A percentile compares a stretch with the other conserved stretches of the same genome.
phyloP scores from a whole-genome alignment of 2,113 vertebrate species.

The Apteryx owenii region DNA sequence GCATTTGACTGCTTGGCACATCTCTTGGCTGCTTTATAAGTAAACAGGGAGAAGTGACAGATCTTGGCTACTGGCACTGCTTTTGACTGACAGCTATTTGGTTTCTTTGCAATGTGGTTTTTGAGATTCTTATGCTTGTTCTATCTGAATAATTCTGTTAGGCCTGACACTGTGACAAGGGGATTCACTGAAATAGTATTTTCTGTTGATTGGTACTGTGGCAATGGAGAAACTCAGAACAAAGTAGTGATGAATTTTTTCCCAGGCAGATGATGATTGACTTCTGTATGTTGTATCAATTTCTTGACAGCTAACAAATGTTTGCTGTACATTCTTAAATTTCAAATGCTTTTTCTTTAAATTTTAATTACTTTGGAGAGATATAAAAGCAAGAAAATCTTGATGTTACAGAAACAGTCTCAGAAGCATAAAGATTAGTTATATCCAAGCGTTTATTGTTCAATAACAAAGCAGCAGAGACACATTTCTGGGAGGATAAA shows the following conservation, averaged over 20 bases:
- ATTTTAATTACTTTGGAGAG: not conserved
- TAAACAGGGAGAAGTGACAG: not conserved
- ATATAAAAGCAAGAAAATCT: not conserved
- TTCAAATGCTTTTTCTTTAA: not conserved
- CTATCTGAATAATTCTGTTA: not conserved
- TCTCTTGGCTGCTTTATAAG: not conserved
- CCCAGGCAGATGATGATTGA: not conserved
- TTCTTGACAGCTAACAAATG: not conserved
- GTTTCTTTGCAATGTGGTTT: not conserved
- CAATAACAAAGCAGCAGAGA: not conserved
- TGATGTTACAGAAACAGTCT: not conserved
- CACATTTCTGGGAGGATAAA: not conserved
- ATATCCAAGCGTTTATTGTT: not conserved
- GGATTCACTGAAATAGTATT: not conserved
- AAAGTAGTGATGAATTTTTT: not conserved
- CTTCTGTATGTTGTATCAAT: not conserved
- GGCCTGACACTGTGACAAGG: not conserved
- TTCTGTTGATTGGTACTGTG: not conserved
- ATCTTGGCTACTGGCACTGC: not conserved
- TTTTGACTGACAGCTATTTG: not conserved
- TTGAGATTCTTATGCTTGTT: not conserved
- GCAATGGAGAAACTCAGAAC: not conserved
- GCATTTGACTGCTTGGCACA: not conserved
- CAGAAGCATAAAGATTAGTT: not conserved
- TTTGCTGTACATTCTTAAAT: not conserved